Base-by-base conservation (phyloP, 2,888 invertebrate species). In the Lydus trimaculatus region DNA sequence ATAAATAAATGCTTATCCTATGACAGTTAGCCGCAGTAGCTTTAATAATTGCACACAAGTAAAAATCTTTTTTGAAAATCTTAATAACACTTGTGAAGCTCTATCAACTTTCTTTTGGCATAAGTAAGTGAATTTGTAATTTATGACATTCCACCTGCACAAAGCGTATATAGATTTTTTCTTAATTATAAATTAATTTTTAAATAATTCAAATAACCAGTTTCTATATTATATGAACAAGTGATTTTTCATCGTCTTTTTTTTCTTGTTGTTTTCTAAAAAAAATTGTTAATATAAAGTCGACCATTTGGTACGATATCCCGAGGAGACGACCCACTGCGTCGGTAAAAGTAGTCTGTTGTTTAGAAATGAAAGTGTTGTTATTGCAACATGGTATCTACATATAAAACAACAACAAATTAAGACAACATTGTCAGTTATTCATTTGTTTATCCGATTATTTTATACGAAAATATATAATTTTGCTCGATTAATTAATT, bases 341-440 rank as follows among this genome's bases (percentile, higher is more conserved):
- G 61, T 62, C 61, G 72, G 78, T 78, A 77, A 78, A 78, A 78
- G 77, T 77, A 72, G 72, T 65, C 48, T 52, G 48, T 52, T 52
- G 48, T 52, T 52, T 52, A 52, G 48, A 52, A 52, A 52, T 52
- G 48, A 52, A 52, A 52, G 48, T 52, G 48, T 52, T 52, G 48
- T 52, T 52, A 52, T 52, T 52, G 48, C 48, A 52, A 52, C 48
- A 52, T 52, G 23, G 20, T 11, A 43, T 43, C 43, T 43, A 52
- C 48, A 52, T 52, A 52, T 52, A 52, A 52, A 52, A 52, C 48
- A 52, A 52, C 48, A 52, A 20, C 48, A 52, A 52, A 52, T 52
- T 52, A 52, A 52, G 48, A 52, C 48, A 52, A 52, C 48, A 52
- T 52, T 52, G 48, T 52, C 23, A 23, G 48, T 52, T 43, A 43